A percentile compares a stretch with the other conserved stretches of the same genome.
These are phyloP conservation scores for Halichoeres trimaculatus DNA, from an alignment of 2,113 vertebrate species.

Conservation along the genomic window DNA sequence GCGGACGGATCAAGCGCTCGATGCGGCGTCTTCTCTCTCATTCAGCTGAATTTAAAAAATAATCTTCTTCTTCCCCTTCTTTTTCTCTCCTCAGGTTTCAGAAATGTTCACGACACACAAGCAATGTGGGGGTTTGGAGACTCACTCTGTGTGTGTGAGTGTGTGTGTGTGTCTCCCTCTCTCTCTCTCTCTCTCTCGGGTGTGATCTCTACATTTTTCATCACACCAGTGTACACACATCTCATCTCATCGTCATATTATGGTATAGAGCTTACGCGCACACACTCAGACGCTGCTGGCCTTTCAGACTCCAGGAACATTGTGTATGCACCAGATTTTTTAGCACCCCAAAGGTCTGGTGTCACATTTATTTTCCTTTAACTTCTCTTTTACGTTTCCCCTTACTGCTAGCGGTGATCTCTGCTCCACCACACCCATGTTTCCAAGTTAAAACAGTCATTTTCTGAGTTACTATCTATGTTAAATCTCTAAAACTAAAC, in stretches of 20 bases:
- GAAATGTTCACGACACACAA: constrained; percentile 70
- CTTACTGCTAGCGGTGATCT: constrained; percentile 1
- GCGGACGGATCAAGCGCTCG: constrained; percentile 29
- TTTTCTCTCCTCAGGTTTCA: constrained; percentile 29
- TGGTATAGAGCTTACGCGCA: constrained; percentile 12
- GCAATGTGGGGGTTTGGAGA: constrained; percentile 61
- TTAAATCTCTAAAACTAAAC: neutral
- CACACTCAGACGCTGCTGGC: neutral
- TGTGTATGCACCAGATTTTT: neutral
- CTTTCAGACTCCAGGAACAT: neutral
- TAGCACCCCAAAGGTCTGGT: neutral
- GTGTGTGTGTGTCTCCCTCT: too few relatives aligned
- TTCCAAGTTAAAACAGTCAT: neutral
- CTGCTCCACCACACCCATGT: constrained; percentile 47
- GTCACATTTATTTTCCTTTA: neutral
- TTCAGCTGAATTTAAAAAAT: too few relatives aligned
- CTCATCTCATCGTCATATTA: constrained; percentile 38
- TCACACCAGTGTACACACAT: constrained; percentile 56
- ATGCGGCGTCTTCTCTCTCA: constrained; percentile 23
- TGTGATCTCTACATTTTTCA: constrained; percentile 68
- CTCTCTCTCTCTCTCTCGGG: constrained; percentile 46
- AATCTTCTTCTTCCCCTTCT: neutral
- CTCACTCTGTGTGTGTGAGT: constrained; percentile 51
- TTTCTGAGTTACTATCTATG: neutral
- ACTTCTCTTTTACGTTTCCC: neutral